These are phyloP conservation scores for Drosophila vallismaia DNA, from an alignment of 2,888 invertebrate genomes.

Conservation along the genomic window DNA sequence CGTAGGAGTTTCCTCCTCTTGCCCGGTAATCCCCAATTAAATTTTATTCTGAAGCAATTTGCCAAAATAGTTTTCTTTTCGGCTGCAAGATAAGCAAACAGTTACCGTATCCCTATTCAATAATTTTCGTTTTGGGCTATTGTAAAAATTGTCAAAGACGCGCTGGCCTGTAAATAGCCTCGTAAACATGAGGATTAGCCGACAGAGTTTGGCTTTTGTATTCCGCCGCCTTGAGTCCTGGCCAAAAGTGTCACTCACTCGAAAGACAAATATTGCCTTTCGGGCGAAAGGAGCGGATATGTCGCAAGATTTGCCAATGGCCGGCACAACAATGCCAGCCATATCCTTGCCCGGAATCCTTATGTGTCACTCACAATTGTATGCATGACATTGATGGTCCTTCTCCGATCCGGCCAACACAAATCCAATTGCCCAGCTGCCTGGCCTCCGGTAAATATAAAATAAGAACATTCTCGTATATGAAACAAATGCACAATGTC, in stretches of 20 bases:
- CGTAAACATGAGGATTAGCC: constrained; percentile 80
- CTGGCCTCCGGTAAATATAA: constrained; percentile 65
- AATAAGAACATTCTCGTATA: background rate
- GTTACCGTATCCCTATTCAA: constrained; percentile 42
- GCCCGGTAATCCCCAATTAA: constrained; percentile 80
- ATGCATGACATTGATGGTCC: constrained; percentile 75
- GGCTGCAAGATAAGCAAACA: constrained; percentile 70
- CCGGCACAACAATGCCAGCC: constrained; percentile 35
- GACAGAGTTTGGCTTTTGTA: constrained; percentile 70
- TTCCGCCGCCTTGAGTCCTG: constrained; percentile 51
- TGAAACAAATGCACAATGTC: constrained; percentile 65
- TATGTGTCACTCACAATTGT: constrained; percentile 77
- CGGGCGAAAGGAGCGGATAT: constrained; percentile 77
- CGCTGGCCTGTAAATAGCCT: constrained; percentile 74
- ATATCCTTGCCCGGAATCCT: constrained; percentile 67
- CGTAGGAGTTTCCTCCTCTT: constrained; percentile 20
- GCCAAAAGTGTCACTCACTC: constrained; percentile 70
- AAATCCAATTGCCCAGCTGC: constrained; percentile 78
- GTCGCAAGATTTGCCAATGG: constrained; percentile 70
- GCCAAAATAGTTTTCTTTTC: constrained; percentile 72
- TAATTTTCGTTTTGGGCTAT: constrained; percentile 55
- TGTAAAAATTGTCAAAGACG: constrained; percentile 72
- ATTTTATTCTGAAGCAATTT: constrained; percentile 81
- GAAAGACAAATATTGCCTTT: constrained; percentile 72
- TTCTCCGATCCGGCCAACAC: constrained; percentile 27